Evolutionary conservation across 92 coral and sea anemone genomes (phyloP).

Genomic region (Epizoanthus fatuus): DNA sequence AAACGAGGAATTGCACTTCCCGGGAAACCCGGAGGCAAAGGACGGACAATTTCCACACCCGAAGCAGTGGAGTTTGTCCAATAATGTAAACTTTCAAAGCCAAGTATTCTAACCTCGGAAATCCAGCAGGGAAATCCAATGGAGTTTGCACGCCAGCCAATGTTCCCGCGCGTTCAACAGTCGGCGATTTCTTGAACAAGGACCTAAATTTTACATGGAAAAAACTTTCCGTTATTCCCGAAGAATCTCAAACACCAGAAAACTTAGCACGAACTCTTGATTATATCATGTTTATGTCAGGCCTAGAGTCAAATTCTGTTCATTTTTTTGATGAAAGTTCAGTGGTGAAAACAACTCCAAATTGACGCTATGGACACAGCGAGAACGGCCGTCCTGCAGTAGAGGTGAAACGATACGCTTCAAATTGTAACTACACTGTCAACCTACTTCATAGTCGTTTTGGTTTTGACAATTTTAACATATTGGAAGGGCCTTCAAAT

Average conservation of each 20-base stretch:
- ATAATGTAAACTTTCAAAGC: constrained; percentile 32
- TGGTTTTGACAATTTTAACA: constrained; percentile 52
- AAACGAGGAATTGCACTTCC: no score
- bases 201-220: constrained; percentile 27
- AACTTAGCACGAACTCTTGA: constrained; percentile 46
- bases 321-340: no score
- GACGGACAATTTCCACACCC: no score
- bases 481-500: constrained; percentile 65
- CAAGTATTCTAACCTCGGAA: constrained; percentile 32
- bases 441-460: constrained; percentile 65
- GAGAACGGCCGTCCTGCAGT: constrained; percentile 33
- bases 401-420: constrained; percentile 64
- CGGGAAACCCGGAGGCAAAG: no score
- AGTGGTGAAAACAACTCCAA: no score
- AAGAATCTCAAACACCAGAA: constrained; percentile 29
- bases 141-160: constrained; percentile 22
- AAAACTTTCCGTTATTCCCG: constrained; percentile 14
- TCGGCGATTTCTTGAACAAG: constrained; percentile 21
- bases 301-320: constrained; percentile 44
- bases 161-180: constrained; percentile 32
- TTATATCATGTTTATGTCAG: constrained; percentile 60
- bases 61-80: constrained; percentile 5
- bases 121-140: constrained; percentile 18
- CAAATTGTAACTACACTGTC: constrained; percentile 55
- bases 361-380: no score